Evolutionary conservation across 2,113 vertebrate genomes (phyloP).

Genomic region (Platycercus adscitus): DNA sequence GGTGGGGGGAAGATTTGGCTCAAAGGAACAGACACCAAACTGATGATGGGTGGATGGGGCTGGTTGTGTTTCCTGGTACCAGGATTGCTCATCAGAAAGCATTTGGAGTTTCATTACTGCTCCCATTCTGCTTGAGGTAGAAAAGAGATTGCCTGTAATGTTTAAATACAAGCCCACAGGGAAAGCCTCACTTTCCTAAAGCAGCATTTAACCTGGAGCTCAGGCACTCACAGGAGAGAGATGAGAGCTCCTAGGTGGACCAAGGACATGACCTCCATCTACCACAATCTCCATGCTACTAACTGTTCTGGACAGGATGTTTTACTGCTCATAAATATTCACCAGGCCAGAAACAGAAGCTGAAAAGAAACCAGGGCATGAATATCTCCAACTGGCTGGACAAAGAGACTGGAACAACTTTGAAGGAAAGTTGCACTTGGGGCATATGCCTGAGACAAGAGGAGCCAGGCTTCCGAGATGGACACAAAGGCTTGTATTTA

Average conservation of each 20-base stretch:
- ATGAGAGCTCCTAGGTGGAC: neutral
- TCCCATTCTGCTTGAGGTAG: neutral
- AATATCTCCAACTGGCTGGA: neutral
- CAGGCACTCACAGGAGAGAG: neutral
- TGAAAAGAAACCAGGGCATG: neutral
- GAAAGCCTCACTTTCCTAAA: neutral
- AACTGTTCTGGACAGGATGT: neutral
- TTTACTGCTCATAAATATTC: neutral
- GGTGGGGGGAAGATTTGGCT: neutral
- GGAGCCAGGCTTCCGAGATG: neutral
- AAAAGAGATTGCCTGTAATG: neutral
- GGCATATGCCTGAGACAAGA: neutral
- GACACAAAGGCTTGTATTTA: accelerated
- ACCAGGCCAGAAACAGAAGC: neutral
- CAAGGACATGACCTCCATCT: neutral
- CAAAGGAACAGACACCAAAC: neutral
- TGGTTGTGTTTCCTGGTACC: neutral
- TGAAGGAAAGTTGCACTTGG: neutral
- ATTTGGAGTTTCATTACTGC: neutral
- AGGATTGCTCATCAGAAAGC: neutral
- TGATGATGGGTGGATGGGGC: neutral
- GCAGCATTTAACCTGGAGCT: neutral
- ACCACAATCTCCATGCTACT: neutral
- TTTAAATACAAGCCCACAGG: neutral
- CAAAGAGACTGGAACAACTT: neutral